Base-by-base conservation (phyloP, 2,797 vertebrate genomes). In the Chelonia mydas region DNA sequence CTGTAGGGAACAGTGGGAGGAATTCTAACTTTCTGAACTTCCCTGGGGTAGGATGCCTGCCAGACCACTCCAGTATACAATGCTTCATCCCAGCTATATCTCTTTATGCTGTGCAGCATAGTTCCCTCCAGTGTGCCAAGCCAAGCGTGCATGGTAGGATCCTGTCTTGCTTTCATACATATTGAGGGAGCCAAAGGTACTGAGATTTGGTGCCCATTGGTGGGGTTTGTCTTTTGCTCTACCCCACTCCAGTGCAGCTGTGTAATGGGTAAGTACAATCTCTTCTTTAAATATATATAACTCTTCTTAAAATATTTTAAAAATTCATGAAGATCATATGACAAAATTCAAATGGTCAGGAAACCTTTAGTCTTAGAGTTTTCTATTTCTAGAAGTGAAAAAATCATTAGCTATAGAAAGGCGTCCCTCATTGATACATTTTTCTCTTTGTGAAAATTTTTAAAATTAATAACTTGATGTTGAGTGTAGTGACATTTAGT, bases 401-500 rank as follows among this genome's bases (percentile, higher is more conserved):
- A 1, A 90, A 19, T 11, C 27, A 7, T 9, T 37, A 83, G 55
- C 50, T 31, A 21, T 4, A 77, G 45, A 90, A 80, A 83, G 5
- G 50, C 1, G n/a, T 23, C n/a, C 23, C 8, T n/a, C n/a, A 10
- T 55, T 87, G 76, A n/a, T 45, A n/a, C 0, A 49, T 87, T 76
- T 87, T 51, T 7, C 3, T 2, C 78, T 86, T 84, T 54, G 6
- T 74, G 41, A 57, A 47, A 87, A 92, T 95, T 41, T 53, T 27
- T 86, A 53, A 57, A 61, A 77, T 49, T 41, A 45, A 57, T 41
- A 50, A 8, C 51, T 88, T 88, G 95, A 47, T 82, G 37, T 97
- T 97, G 97, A 96, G 86, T 97, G 68, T 94, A 94, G 90, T 97
- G 96, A 97, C 97, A 98, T 96, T 97, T 97, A 97, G 97, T 98